A percentile compares a stretch with the other conserved stretches of the same genome.
Evolutionary conservation across 2,888 invertebrate genomes (phyloP).

Genomic region (Empis stercorea): DNA sequence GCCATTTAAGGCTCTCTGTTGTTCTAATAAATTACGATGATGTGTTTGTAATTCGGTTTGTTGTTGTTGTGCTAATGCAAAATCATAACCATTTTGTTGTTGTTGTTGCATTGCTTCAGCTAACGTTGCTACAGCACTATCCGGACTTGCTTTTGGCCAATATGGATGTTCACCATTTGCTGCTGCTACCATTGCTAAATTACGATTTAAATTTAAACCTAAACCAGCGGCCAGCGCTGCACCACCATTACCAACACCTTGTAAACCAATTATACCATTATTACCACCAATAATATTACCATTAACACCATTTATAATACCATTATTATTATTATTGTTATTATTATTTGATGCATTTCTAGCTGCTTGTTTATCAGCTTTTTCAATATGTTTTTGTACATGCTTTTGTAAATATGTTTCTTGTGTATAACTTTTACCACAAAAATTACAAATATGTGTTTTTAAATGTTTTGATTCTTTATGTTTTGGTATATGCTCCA

Average conservation of each 20-base stretch:
- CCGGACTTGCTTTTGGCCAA: slow-evolving; percentile 78
- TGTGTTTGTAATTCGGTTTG: slow-evolving; percentile 32
- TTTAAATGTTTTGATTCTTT: slow-evolving; percentile 98
- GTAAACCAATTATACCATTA: slow-evolving; percentile 6
- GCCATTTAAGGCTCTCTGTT: slow-evolving; percentile 30
- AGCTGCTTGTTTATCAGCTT: slow-evolving; percentile 78
- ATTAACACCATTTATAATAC: slow-evolving; percentile 42
- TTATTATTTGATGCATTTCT: slow-evolving; percentile 34
- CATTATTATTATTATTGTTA: slow-evolving; percentile 41
- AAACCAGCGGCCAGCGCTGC: slow-evolving; percentile 30
- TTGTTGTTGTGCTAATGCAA: slow-evolving; percentile 25
- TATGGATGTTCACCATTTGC: slow-evolving; percentile 47
- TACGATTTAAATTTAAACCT: slow-evolving; percentile 32
- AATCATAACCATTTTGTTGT: slow-evolving; percentile 36
- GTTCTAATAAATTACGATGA: slow-evolving; percentile 51
- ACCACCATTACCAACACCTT: slow-evolving; percentile 14
- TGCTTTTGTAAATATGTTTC: slow-evolving; percentile 98
- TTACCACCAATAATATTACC: slow-evolving; percentile 12
- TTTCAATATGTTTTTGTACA: slow-evolving; percentile 95
- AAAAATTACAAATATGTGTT: slow-evolving; percentile 98
- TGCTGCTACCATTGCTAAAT: slow-evolving; percentile 25
- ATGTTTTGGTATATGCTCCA: slow-evolving; percentile 99
- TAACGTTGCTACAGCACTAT: slow-evolving; percentile 48
- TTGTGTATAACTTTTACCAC: slow-evolving; percentile 99
- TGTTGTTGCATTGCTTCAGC: slow-evolving; percentile 52